phyloP scores from a whole-genome alignment of 2,113 vertebrate genomes.

The Rhinolophus sinicus region DNA sequence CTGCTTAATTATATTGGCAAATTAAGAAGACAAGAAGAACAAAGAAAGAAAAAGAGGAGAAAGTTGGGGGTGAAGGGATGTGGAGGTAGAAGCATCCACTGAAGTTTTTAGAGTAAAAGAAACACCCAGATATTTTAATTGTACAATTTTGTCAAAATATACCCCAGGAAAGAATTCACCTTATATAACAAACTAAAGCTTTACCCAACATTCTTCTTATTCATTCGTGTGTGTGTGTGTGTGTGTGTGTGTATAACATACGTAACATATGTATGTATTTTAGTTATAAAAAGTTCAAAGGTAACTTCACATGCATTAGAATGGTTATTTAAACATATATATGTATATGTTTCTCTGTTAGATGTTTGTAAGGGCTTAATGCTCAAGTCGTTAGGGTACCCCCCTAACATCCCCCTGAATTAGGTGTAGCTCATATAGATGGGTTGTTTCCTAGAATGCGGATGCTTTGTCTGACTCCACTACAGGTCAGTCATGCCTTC shows the following conservation, averaged over 20 bases:
- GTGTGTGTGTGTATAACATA: too few species aligned
- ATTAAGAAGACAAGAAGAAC: not conserved
- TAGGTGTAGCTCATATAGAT: not conserved
- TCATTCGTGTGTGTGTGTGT: too few species aligned
- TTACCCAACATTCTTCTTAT: not conserved
- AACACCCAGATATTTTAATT: conserved; percentile 45
- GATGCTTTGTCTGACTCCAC: not conserved
- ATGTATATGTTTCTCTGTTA: not conserved
- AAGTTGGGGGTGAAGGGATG: not conserved
- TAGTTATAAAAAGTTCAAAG: not conserved
- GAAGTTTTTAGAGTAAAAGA: not conserved
- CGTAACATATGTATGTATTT: not conserved
- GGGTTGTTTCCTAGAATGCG: not conserved
- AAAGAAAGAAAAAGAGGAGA: not conserved
- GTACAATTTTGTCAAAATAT: conserved; percentile 5
- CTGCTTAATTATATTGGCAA: not conserved
- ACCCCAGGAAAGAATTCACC: not conserved
- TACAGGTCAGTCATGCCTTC: not conserved
- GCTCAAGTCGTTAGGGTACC: not conserved
- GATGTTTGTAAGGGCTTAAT: not conserved
- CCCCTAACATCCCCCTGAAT: not conserved
- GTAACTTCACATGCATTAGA: not conserved
- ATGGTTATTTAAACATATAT: not conserved
- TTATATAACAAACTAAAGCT: not conserved
- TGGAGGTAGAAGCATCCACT: not conserved